Conservation (phyloP, 2,113 vertebrate genomes). For the Nycticorax nycticorax region DNA sequence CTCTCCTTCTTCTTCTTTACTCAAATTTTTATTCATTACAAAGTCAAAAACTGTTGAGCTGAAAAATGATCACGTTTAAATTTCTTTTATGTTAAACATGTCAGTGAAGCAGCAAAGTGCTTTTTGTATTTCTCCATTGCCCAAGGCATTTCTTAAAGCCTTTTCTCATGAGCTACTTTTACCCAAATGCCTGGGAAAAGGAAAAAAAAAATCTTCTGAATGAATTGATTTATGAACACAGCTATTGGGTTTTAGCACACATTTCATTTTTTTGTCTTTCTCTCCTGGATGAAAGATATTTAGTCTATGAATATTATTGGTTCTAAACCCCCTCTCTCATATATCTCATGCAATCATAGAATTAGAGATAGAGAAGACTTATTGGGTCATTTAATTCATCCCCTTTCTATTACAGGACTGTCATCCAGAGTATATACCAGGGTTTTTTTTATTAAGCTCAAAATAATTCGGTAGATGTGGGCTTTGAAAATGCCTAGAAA, state of each 20-base stretch:
- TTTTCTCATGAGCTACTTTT: conserved; percentile 22
- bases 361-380: background rate
- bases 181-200: background rate
- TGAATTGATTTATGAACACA: conserved; percentile 9
- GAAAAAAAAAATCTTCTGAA: background rate
- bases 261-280: background rate
- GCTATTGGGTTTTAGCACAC: background rate
- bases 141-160: background rate
- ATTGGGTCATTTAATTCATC: background rate
- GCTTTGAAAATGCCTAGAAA: background rate
- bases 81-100: conserved; percentile 48
- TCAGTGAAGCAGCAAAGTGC: conserved; percentile 36
- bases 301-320: conserved; percentile 4
- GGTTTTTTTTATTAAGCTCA: background rate
- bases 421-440: background rate
- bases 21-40: background rate
- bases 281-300: background rate
- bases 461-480: background rate
- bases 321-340: background rate
- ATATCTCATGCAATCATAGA: background rate
- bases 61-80: conserved; percentile 39
- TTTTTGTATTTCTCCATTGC: conserved; percentile 42
- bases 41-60: conserved; percentile 29
- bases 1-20: background rate
- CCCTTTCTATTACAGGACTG: background rate